These are phyloP conservation scores for Camelus bactrianus DNA, from an alignment of 2,113 vertebrate genomes.

Conservation along the genomic window DNA sequence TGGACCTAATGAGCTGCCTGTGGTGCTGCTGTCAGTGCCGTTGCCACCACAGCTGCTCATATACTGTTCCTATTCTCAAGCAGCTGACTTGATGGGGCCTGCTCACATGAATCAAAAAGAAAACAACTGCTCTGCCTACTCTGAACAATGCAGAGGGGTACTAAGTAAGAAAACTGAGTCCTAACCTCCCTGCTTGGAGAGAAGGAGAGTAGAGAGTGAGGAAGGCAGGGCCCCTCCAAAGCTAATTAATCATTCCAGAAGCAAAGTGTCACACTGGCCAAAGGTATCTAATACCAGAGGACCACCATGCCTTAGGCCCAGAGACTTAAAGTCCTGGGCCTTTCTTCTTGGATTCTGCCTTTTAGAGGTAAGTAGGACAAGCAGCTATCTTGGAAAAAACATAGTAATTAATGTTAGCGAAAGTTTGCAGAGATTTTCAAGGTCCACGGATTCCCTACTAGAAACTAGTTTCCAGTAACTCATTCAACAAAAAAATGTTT, in stretches of 20 bases:
- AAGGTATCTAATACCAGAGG: neutral
- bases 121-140: neutral
- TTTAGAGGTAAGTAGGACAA: neutral
- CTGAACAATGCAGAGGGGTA: neutral
- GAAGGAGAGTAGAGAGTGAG: neutral
- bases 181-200: neutral
- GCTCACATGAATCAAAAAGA: neutral
- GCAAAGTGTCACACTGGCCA: neutral
- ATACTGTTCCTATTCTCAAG: neutral
- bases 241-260: neutral
- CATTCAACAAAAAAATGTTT: neutral
- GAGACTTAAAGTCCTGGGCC: neutral
- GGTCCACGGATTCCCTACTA: neutral
- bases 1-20: slow-evolving; percentile 11
- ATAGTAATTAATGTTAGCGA: neutral
- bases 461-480: neutral
- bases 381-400: neutral
- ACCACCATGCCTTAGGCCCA: neutral
- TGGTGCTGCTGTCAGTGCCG: neutral
- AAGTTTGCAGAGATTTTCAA: neutral
- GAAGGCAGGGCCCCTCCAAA: neutral
- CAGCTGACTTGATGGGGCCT: neutral
- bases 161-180: neutral
- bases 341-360: neutral
- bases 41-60: neutral